Percentiles rank a stretch among this genome's conserved stretches.
Evolutionary conservation across 53 echinoderm and acorn worm species (phyloP).

Genomic region (Astropecten irregularis): DNA sequence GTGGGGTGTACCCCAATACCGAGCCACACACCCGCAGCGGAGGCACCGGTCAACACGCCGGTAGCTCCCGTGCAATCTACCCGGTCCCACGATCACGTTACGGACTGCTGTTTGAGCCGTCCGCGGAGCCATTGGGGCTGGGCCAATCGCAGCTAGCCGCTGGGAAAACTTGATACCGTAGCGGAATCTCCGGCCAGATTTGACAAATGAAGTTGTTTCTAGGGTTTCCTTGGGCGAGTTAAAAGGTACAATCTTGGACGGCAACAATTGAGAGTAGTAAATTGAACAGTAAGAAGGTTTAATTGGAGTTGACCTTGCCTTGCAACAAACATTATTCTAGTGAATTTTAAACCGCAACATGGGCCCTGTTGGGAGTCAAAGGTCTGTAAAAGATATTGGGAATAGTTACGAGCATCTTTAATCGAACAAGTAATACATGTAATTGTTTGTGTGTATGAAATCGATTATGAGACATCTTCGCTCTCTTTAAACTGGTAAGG

Average conservation of each 20-base stretch:
- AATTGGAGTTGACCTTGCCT: not conserved
- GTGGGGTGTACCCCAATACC: too few species aligned
- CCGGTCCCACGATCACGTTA: constrained; percentile 35
- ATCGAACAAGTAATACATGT: too few species aligned
- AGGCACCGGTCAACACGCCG: constrained; percentile 19
- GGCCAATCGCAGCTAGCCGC: constrained; percentile 5
- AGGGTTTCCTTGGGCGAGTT: constrained; percentile 9
- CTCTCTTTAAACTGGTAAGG: too few species aligned
- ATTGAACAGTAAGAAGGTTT: constrained; percentile 14
- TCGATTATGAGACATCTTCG: too few species aligned
- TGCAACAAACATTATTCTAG: not conserved
- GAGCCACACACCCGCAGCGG: constrained; percentile 9
- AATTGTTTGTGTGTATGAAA: too few species aligned
- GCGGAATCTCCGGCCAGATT: constrained; percentile 18
- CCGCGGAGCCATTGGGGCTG: not conserved
- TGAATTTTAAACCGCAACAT: too few species aligned
- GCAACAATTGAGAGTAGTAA: constrained; percentile 14
- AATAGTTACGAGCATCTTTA: too few species aligned
- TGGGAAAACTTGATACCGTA: constrained; percentile 31
- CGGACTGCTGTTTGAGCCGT: not conserved
- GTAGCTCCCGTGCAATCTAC: not conserved
- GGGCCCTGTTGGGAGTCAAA: too few species aligned
- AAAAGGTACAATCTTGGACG: not conserved
- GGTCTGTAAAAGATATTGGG: too few species aligned
- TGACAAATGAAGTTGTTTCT: constrained; percentile 43